Evolutionary conservation across 2,888 invertebrate species (phyloP).

Genomic region (Monoplex corrugatus): DNA sequence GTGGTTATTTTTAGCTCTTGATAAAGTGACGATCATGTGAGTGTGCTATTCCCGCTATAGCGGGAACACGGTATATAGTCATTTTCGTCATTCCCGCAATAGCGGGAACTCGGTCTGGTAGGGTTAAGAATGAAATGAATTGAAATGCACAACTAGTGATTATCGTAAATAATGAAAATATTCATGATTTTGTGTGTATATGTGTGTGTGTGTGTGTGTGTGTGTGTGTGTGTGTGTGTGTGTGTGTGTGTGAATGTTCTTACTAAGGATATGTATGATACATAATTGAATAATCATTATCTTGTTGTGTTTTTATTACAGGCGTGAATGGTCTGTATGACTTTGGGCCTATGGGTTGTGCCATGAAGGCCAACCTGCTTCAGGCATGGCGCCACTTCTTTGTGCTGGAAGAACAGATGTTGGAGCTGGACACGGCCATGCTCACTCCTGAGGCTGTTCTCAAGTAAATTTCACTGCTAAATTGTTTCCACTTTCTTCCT

Average conservation of each 20-base stretch:
- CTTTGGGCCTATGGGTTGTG: conserved; percentile 99
- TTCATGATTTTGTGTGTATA: background rate
- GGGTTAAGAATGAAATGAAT: too few relatives aligned
- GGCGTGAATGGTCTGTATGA: conserved; percentile 93
- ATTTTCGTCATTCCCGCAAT: too few relatives aligned
- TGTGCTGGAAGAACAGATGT: conserved; percentile 98
- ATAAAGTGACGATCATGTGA: too few relatives aligned
- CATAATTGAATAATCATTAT: too few relatives aligned
- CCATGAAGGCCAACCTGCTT: conserved; percentile 96
- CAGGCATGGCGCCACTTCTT: conserved; percentile 97
- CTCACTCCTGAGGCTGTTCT: conserved; percentile 98
- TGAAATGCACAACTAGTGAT: background rate
- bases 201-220: background rate
- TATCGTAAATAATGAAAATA: too few relatives aligned
- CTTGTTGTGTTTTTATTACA: conserved; percentile 68
- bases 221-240: background rate
- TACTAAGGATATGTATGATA: background rate
- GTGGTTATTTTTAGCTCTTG: too few relatives aligned
- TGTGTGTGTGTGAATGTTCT: background rate
- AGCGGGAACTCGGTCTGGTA: too few relatives aligned
- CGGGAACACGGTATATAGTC: too few relatives aligned
- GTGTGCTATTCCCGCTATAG: too few relatives aligned
- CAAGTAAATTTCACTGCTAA: conserved; percentile 88
- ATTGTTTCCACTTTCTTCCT: too few relatives aligned
- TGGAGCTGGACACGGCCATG: conserved; percentile 99